These are phyloP conservation scores for Meleagris gallopavo DNA, from an alignment of 2,113 vertebrate species.

Conservation along the genomic window DNA sequence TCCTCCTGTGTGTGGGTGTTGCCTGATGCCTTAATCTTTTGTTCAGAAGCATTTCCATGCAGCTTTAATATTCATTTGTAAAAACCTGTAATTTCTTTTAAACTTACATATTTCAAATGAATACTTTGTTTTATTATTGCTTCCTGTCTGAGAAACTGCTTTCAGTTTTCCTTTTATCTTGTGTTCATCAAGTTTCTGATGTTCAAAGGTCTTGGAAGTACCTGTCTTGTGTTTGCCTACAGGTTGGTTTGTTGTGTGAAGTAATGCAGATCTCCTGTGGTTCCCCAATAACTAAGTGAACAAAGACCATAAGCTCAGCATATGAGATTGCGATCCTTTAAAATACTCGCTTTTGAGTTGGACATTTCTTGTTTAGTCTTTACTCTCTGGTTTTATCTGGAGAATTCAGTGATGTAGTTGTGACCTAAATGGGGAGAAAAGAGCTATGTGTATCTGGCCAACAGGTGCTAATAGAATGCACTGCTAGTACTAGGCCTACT, in stretches of 20 bases:
- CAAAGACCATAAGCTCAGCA: not conserved
- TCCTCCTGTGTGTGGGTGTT: slow-evolving; percentile 49
- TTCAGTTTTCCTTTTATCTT: not conserved
- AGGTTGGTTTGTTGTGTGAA: not conserved
- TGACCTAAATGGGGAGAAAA: not conserved
- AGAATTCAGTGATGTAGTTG: not conserved
- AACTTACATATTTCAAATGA: not conserved
- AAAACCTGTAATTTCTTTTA: slow-evolving; percentile 51
- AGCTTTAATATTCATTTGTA: slow-evolving; percentile 26
- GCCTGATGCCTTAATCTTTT: slow-evolving; percentile 45
- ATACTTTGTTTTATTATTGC: not conserved
- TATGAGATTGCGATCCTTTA: not conserved
- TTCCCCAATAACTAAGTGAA: not conserved
- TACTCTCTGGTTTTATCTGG: not conserved
- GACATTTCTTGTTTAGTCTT: not conserved
- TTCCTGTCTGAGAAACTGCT: slow-evolving; percentile 2
- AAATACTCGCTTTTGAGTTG: rapidly evolving
- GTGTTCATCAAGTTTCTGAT: not conserved
- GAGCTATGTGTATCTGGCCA: not conserved
- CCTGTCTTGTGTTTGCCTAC: not conserved
- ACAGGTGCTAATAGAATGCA: not conserved
- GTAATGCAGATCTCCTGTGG: not conserved
- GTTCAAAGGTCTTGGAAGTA: not conserved
- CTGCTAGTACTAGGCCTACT: not conserved
- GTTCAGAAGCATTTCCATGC: not conserved